Base-by-base conservation (phyloP, 2,888 invertebrate genomes). In the Scrobipalpa atriplicella region DNA sequence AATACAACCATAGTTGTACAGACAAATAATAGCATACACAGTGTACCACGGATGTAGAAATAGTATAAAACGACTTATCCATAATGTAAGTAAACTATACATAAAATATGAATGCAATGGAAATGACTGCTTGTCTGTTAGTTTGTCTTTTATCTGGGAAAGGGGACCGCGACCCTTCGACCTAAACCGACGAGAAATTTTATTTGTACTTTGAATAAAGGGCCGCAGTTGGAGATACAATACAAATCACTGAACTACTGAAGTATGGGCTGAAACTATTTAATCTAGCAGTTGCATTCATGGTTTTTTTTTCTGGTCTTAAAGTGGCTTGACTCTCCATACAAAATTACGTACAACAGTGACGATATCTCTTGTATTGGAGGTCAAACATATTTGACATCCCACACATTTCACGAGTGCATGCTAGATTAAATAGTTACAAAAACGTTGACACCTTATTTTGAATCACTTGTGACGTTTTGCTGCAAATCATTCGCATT, bases 151-250 rank as follows among this genome's bases (percentile, higher is more conserved):
- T 56, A 39, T 13, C 41, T 85, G 73, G 70, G 72, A 68, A 68
- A 74, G 72, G 67, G 67, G 73, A 78, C 84, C 82, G 83, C 82
- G 77, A 74, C 81, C 84, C 84, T 81, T 81, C 71, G 75, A 83
- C 86, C 90, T 91, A 90, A 89, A 83, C 80, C 79, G 83, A 86
- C 80, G 88, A 88, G 86, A 88, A 21, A 68, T 74, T 75, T 75
- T 86, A 89, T 92, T 92, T 92, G 92, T 92, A 92, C 92, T 92
- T 87, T 83, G 5, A 73, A 83, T 78, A 79, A 87, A 87, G 86
- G 79, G 76, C 72, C 80, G 77, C 84, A 80, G 79, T 73, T 74
- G 66, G 68, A 62, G 62, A 56, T 54, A 16, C 3, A 56, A 56
- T 54, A 16, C 3, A 56, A 56, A 16, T 21, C 29, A 69, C 68